Base-by-base conservation (phyloP, 2,888 invertebrate genomes). In the Pseudolycoriella hygida region DNA sequence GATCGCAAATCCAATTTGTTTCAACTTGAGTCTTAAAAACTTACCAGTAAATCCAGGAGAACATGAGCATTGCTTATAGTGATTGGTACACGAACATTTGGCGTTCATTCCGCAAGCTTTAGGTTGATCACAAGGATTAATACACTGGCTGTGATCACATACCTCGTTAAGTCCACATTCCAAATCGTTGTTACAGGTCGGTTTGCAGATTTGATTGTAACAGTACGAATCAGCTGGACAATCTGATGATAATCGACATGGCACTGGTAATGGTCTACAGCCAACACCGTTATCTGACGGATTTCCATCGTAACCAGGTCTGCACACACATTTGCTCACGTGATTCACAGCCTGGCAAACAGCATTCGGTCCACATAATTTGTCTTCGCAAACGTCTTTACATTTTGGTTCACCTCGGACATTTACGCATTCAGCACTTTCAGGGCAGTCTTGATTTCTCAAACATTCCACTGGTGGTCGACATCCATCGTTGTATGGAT, bases 11-110 rank as follows among this genome's bases (percentile, higher is more conserved):
- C 25, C 5, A 25, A 25, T 8, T n/a, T n/a, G 8, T 25, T 25
- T 25, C 25, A 25, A n/a, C n/a, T n/a, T n/a, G n/a, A n/a, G n/a
- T n/a, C n/a, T n/a, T n/a, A 25, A 6, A 25, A 81, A 76, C 60
- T 85, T 82, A 49, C 90, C 90, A 25, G 88, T 88, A 60, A 89
- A 90, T 43, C 81, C 85, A 25, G 74, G 70, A 3, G 88, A 87
- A 58, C 92, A 92, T 52, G 73, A 75, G 59, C 92, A 92, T 56
- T 79, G 76, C 56, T 83, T 80, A 12, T 75, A 67, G 57, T 89
- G 87, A 55, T 75, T 77, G 38, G 70, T 68, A 11, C 80, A 76
- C 40, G 69, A 67, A 55, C 90, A 90, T 48, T 80, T 64, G 14
- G 87, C 84, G 60, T 89, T 88, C 57, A 88, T 73, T 43, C 89